A percentile compares a stretch with the other conserved stretches of the same genome.
phyloP scores from a whole-genome alignment of 2,797 vertebrate species.

The Yasuhikotakia modesta region DNA sequence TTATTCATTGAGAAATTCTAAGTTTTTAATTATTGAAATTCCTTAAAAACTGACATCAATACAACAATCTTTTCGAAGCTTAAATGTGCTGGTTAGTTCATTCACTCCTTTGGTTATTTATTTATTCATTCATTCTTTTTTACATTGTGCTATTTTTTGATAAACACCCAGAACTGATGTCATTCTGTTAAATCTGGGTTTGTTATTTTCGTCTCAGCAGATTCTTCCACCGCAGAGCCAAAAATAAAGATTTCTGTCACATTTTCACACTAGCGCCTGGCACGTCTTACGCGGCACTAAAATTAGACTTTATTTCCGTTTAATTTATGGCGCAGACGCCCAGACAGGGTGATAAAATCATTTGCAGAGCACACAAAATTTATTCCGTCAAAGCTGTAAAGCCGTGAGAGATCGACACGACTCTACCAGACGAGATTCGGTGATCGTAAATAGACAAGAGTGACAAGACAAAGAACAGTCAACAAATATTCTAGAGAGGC shows the following conservation, averaged over 20 bases:
- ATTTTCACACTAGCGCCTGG: slow-evolving; percentile 30
- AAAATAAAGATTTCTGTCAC: slow-evolving; percentile 36
- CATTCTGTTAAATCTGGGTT: slow-evolving; percentile 15
- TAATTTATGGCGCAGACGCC: slow-evolving; percentile 39
- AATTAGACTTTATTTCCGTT: slow-evolving; percentile 45
- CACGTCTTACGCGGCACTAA: slow-evolving; percentile 37
- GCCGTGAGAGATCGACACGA: slow-evolving; percentile 17
- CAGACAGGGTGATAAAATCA: slow-evolving; percentile 42
- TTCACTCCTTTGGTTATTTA: background rate
- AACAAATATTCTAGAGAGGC: slow-evolving; percentile 9
- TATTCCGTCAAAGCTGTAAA: slow-evolving; percentile 30
- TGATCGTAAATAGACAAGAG: slow-evolving; percentile 22
- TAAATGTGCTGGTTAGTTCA: background rate
- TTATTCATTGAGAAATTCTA: too few species aligned
- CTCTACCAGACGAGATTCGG: background rate
- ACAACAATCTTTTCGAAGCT: background rate
- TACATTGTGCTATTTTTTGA: background rate
- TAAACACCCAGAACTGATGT: slow-evolving; percentile 2
- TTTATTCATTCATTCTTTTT: background rate
- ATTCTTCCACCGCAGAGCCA: slow-evolving; percentile 8
- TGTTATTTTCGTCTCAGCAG: slow-evolving; percentile 16
- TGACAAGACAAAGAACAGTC: slow-evolving; percentile 25
- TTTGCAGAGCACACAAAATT: slow-evolving; percentile 7
- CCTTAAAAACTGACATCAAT: background rate
- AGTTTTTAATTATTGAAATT: background rate